Evolutionary conservation across 30 jellyfish, hydroid and myxozoan species (phyloP), one percentile per base, ranked within the genome.

Genomic region (Chrysaora quinquecirrha): DNA sequence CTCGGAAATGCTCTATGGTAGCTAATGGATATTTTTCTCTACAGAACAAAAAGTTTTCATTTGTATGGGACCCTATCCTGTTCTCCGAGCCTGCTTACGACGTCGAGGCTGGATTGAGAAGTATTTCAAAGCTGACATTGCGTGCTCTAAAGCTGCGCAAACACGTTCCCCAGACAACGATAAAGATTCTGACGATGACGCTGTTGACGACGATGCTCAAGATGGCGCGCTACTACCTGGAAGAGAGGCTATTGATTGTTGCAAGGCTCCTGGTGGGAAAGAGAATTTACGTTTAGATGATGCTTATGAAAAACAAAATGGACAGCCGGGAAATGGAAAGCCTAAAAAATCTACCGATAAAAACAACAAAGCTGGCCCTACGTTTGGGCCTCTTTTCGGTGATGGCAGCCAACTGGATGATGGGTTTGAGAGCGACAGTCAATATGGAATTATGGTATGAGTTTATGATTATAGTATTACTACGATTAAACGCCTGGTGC

Each of bases 91-190:
- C 68, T 82, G 89, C 67, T 64, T 93, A 35, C 90, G 98, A 35
- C 73, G 84, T 61, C 88, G 98, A 33, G 98, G 98, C 63, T 93
- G 98, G 98, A 79, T 93, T 20, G 98, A 93, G 69, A 87, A 93
- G 60, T 64, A 80, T 73, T 93, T 86, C 89, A 93, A 93, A 56
- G 84, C 85, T 1, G 91, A 80, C 70, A 76, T 64, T 29, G 88
- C 78, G 16, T 82, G 84, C 82, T 65, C 84, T 22, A 68, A 23
- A 63, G 30, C 71, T 24, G 94, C 87, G 21, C 64, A 63, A 30
- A 52, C 64, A 24, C 68, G 87, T 16, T 74, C 83, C 31, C 87
- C 87, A 18, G 82, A 84, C 34, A 72, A 64, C 35, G 22, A 68
- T 77, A 71, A 85, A 28, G 87, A 84, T 63, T 84, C 94, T 0